These are phyloP conservation scores for Decapterus maruadsi DNA, from an alignment of 2,797 vertebrate species.

Conservation along the genomic window DNA sequence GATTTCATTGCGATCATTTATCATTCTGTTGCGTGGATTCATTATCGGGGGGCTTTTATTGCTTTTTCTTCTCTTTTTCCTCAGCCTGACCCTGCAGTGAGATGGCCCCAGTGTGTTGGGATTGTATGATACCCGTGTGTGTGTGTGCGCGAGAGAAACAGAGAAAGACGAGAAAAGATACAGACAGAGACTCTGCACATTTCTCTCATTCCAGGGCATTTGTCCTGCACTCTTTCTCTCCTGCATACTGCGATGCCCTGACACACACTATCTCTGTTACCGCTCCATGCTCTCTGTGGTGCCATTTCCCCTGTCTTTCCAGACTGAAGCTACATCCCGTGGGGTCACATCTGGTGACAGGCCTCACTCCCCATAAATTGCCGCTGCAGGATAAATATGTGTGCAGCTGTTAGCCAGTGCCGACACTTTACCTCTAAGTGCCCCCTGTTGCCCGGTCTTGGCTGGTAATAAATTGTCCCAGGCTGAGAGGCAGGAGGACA, in stretches of 20 bases:
- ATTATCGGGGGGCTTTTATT: slow-evolving; percentile 64
- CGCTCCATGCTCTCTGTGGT: background rate
- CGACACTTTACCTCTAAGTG: slow-evolving; percentile 80
- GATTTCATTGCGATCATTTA: slow-evolving; percentile 73
- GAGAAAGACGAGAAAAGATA: slow-evolving; percentile 11
- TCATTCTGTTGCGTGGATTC: slow-evolving; percentile 65
- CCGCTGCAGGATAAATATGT: slow-evolving; percentile 77
- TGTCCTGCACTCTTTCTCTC: background rate
- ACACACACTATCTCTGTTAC: slow-evolving; percentile 8
- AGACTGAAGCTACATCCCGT: slow-evolving; percentile 33
- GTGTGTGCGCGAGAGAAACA: slow-evolving; percentile 16
- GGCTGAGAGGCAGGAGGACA: slow-evolving; percentile 41
- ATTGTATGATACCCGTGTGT: slow-evolving; percentile 15
- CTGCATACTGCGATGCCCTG: background rate
- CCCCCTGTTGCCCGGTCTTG: slow-evolving; percentile 65
- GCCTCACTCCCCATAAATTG: slow-evolving; percentile 68
- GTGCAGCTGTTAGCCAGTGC: slow-evolving; percentile 72
- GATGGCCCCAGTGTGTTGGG: slow-evolving; percentile 51
- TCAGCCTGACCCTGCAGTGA: slow-evolving; percentile 54
- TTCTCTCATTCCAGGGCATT: slow-evolving; percentile 17
- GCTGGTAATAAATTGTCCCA: slow-evolving; percentile 66
- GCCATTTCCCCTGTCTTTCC: slow-evolving; percentile 20
- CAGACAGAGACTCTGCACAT: background rate
- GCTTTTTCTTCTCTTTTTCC: slow-evolving; percentile 48
- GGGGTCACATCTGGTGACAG: slow-evolving; percentile 64